phyloP scores from a whole-genome alignment of 1,140 invertebrate species.

The Dolichoris vasculosae region DNA sequence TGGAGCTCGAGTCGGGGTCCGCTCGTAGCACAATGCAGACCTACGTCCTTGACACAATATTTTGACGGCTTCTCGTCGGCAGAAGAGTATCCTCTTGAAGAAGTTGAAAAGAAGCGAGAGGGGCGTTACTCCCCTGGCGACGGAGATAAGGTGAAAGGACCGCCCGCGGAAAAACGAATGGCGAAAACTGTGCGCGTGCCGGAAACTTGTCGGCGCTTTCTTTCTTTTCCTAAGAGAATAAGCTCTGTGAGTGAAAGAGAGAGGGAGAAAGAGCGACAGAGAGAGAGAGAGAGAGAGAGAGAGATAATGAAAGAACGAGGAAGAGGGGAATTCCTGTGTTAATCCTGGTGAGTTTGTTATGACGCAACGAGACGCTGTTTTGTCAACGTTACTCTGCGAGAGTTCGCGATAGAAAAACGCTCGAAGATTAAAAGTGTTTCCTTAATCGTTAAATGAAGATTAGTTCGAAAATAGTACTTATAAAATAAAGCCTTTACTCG shows the following conservation, averaged over 20 bases:
- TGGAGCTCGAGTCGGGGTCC: neutral
- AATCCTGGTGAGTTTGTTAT: slow-evolving; percentile 55
- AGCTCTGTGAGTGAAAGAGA: neutral
- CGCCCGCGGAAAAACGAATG: slow-evolving; percentile 33
- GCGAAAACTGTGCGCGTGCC: slow-evolving; percentile 28
- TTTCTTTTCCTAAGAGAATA: neutral
- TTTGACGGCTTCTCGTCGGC: slow-evolving; percentile 53
- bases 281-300: slow-evolving; percentile 43
- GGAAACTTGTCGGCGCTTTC: slow-evolving; percentile 17
- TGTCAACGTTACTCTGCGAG: slow-evolving; percentile 54
- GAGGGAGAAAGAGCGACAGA: neutral
- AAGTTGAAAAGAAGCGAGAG: neutral
- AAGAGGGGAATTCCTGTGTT: neutral
- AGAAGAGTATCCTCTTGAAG: slow-evolving; percentile 29
- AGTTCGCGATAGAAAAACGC: neutral
- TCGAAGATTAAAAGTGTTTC: neutral
- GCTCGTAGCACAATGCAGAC: slow-evolving; percentile 2
- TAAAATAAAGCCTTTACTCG: no score
- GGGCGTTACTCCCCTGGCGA: slow-evolving; percentile 39
- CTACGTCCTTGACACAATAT: slow-evolving; percentile 65
- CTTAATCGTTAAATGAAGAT: no score
- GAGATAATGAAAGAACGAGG: neutral
- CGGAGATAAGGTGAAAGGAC: slow-evolving; percentile 52
- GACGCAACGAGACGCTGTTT: slow-evolving; percentile 52
- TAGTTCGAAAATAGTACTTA: no score